Conservation (phyloP, 2,113 vertebrate genomes). For the Rhinoptilus africanus region DNA sequence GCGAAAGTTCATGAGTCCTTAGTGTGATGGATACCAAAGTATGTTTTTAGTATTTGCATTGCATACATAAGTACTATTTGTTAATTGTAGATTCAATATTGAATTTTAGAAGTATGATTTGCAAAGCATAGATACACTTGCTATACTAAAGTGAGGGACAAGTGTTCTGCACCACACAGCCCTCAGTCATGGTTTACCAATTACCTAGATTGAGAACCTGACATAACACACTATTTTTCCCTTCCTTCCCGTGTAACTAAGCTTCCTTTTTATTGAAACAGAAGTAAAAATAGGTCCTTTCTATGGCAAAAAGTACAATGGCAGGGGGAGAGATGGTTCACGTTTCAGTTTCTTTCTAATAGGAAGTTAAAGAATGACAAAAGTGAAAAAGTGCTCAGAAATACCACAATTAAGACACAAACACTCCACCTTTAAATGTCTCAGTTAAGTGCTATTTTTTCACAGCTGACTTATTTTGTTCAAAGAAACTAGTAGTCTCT, state of each 20-base stretch:
- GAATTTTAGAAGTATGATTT: neutral
- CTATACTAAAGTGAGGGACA: neutral
- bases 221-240: neutral
- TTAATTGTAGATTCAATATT: neutral
- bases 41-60: neutral
- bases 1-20: neutral
- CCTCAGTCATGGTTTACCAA: neutral
- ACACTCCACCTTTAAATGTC: neutral
- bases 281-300: neutral
- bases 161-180: neutral
- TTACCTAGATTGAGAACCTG: neutral
- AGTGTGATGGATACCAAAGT: neutral
- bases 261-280: neutral
- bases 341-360: neutral
- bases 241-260: neutral
- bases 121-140: neutral
- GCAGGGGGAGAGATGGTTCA: accelerated
- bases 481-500: neutral
- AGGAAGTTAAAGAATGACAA: neutral
- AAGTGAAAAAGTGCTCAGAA: neutral
- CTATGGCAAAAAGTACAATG: neutral
- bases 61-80: neutral
- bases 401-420: neutral
- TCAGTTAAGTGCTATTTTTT: neutral
- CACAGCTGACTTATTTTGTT: neutral